A percentile compares a stretch with the other conserved stretches of the same genome.
Evolutionary conservation across 2,888 invertebrate genomes (phyloP).

Genomic region (Argyresthia goedartella): DNA sequence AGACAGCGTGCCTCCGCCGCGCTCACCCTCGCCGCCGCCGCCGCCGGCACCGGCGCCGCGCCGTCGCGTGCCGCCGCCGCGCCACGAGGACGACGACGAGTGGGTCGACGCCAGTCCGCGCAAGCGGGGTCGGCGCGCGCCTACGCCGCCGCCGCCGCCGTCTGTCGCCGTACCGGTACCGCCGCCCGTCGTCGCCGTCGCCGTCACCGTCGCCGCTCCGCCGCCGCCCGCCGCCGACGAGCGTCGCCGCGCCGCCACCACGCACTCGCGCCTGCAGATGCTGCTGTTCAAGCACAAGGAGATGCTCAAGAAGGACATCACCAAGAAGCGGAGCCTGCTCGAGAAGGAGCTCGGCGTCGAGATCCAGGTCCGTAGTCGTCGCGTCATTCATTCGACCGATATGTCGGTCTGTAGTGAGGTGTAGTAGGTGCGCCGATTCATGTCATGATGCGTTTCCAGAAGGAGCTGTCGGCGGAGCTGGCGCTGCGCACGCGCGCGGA

Average conservation of each 20-base stretch:
- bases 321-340: slow-evolving; percentile 88
- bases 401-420: no score
- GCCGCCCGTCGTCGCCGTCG: slow-evolving; percentile 8
- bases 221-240: slow-evolving; percentile 41
- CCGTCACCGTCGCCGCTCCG: slow-evolving; percentile 16
- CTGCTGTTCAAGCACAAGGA: slow-evolving; percentile 91
- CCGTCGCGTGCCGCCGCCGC: slow-evolving; percentile 27
- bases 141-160: slow-evolving; percentile 13
- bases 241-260: slow-evolving; percentile 67
- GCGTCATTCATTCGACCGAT: neutral
- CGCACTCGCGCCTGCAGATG: slow-evolving; percentile 76
- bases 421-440: no score
- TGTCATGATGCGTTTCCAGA: slow-evolving; percentile 44
- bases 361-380: slow-evolving; percentile 82
- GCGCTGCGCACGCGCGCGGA: slow-evolving; percentile 79
- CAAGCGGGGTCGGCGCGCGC: slow-evolving; percentile 25
- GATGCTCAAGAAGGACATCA: slow-evolving; percentile 91
- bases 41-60: no score
- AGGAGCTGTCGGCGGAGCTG: slow-evolving; percentile 81
- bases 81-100: slow-evolving; percentile 52
- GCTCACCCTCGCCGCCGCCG: slow-evolving; percentile 33
- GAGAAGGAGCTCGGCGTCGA: slow-evolving; percentile 92
- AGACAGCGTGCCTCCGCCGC: slow-evolving; percentile 19
- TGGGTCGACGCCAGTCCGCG: slow-evolving; percentile 53
- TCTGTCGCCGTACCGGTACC: slow-evolving; percentile 17